Evolutionary conservation across 2,113 vertebrate species (phyloP).

Genomic region (Hypocryptadius cinnamomeus): DNA sequence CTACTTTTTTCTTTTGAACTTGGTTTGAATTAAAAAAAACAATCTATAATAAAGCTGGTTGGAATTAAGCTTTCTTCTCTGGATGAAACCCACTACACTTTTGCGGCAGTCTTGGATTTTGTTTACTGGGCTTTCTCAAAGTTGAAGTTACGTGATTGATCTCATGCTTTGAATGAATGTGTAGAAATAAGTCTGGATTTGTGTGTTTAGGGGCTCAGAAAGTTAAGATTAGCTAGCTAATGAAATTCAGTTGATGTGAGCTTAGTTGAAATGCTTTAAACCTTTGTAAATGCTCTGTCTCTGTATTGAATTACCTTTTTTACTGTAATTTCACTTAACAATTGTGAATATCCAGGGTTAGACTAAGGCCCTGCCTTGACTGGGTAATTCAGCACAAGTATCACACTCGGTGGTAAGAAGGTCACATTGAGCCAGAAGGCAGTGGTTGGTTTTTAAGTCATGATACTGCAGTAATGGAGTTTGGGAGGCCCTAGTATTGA

Average conservation of each 20-base stretch:
- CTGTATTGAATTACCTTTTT: background rate
- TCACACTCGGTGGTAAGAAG: background rate
- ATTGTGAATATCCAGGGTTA: background rate
- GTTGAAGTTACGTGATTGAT: background rate
- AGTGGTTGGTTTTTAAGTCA: background rate
- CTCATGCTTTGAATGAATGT: background rate
- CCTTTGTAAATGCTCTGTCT: background rate
- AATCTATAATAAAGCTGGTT: background rate
- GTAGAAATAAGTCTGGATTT: background rate
- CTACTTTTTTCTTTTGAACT: background rate
- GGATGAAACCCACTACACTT: background rate
- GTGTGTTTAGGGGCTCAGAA: background rate
- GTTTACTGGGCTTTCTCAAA: background rate
- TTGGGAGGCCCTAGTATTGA: background rate
- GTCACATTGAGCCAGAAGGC: background rate
- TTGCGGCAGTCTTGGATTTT: background rate
- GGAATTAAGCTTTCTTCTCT: background rate
- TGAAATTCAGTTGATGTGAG: background rate
- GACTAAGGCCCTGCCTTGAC: background rate
- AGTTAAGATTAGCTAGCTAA: background rate
- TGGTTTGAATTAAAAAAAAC: background rate
- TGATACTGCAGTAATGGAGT: background rate
- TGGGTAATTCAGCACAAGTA: fast-evolving
- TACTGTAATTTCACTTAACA: background rate
- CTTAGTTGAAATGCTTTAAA: background rate